Base-by-base conservation (phyloP, 2,888 invertebrate genomes). In the Chelonus formosanus region DNA sequence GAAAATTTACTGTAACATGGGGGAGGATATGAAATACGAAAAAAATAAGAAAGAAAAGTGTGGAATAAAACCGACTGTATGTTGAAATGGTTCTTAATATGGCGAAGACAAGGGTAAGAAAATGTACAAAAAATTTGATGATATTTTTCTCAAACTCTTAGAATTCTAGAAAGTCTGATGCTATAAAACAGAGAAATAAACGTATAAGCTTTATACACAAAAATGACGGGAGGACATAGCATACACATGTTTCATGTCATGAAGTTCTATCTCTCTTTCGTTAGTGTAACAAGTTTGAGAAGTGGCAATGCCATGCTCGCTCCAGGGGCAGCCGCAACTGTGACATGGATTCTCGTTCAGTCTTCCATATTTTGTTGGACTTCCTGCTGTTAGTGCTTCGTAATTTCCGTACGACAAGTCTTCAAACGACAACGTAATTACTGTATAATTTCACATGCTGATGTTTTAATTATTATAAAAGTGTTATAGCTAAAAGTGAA, bases 241-340 rank as follows among this genome's bases (percentile, higher is more conserved):
- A 53, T 53, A 64, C 64, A 64, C 57, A 57, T 64, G 64, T 64
- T 64, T 53, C 57, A 50, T 50, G 43, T 63, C 56, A 63, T 48
- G 48, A 4, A n/a, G 48, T 31, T 10, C 32, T 44, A 44, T 53
- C 59, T 59, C 52, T 59, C 35, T 48, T 60, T 66, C 54, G 63
- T 58, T 50, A 61, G 65, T 57, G 65, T 70, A 70, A 71, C 69
- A 69, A 71, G 70, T 70, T 73, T 69, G 63, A 63, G 47, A 69
- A 69, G 71, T 70, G 69, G 63, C 70, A 65, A 65, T 63, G 65
- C 69, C 69, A 71, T 67, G 62, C 61, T 68, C 57, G 59, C 69
- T 63, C 67, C 64, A 52, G 66, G 69, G 63, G 61, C 43, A 58
- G 44, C 36, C 57, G 36, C 63, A 52, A 32, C 50, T 57, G 36